Base-by-base conservation (phyloP, 1,140 invertebrate genomes). In the Saccostrea cuccullata region DNA sequence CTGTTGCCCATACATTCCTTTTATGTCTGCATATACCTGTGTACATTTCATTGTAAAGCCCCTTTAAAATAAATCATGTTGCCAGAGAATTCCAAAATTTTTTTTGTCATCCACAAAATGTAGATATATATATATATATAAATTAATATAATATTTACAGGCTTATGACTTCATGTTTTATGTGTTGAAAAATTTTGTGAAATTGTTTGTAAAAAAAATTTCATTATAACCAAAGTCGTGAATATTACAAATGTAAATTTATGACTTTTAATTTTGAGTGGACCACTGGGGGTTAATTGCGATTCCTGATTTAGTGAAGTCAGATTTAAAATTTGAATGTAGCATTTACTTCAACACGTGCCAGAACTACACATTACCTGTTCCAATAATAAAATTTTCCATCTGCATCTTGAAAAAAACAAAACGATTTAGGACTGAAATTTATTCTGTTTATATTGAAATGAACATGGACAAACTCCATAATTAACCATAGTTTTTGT, bases 371-470 rank as follows among this genome's bases (percentile, higher is more conserved):
- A n/a, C 58, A 64, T 47, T 47, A 47, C 47, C 47, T 64, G 58
- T 64, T n/a, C 58, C 58, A 5, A 17, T 64, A n/a, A 64, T 64
- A 17, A 40, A 36, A 60, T 36, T 85, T n/a, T 36, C 20, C 60
- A 55, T 12, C 17, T 36, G 15, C 40, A 23, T 85, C 64, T 82
- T 47, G 77, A 82, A 20, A 82, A 20, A 47, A 67, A 87, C 77
- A 87, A 73, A 47, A 47, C 58, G 55, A 60, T 87, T 55, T 58
- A 12, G 30, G 20, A 40, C 47, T 47, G n/a, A 9, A 13, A 58
- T 82, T 82, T 30, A 73, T 40, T 17, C 1, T 36, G 30, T 55
- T 47, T 60, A 26, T 58, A 87, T 26, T 13, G 36, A 77, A 26
- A 11, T 15, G 30, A 77, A 30, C 4, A 30, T 12, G 70, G 47